Conservation (phyloP, 2,888 invertebrate species). For the Lapara coniferarum region DNA sequence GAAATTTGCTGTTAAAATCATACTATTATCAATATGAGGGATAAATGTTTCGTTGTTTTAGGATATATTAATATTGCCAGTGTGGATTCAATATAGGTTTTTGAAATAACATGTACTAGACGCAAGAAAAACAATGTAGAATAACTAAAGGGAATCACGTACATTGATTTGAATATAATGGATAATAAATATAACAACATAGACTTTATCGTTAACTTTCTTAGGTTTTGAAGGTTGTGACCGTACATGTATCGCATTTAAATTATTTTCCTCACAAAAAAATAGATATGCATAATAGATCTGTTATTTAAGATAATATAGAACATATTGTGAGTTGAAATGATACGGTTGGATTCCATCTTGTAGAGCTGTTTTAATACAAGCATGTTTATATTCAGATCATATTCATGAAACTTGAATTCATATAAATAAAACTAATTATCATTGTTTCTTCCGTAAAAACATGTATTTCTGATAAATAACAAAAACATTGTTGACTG, state of each 20-base stretch:
- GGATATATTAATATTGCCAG: no score
- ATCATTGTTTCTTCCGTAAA: background rate
- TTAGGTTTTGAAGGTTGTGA: background rate
- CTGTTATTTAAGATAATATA: no score
- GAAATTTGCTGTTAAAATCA: background rate
- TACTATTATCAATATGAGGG: no score
- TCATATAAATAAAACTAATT: no score
- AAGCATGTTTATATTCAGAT: no score
- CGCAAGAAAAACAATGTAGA: background rate
- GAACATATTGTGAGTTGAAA: no score
- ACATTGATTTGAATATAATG: conserved; percentile 14
- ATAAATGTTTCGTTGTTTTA: background rate
- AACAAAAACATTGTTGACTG: no score
- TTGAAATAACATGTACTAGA: background rate
- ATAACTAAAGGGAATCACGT: background rate
- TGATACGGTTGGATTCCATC: no score
- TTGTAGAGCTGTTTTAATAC: no score
- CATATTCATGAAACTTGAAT: no score
- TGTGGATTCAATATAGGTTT: conserved; percentile 1
- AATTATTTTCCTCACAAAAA: background rate
- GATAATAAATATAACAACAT: conserved; percentile 5
- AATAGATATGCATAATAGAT: no score
- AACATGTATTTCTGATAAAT: background rate
- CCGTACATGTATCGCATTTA: background rate
- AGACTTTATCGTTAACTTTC: background rate